phyloP scores from a whole-genome alignment of 2,797 vertebrate genomes.

The Cynopterus sphinx region DNA sequence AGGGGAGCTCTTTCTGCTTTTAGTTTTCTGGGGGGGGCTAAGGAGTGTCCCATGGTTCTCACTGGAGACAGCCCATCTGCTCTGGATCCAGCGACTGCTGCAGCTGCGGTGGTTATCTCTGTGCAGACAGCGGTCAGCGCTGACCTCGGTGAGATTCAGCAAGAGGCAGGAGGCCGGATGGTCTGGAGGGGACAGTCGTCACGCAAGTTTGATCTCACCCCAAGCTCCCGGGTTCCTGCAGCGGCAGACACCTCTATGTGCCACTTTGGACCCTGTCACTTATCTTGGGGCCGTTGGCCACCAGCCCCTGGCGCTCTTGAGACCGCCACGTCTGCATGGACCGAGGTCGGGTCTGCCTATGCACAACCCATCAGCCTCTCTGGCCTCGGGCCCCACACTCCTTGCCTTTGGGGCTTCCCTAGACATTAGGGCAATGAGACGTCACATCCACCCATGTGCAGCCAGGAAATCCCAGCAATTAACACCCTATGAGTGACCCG shows the following conservation, averaged over 20 bases:
- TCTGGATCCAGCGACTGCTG: neutral
- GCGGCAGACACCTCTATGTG: neutral
- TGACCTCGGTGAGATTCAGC: neutral
- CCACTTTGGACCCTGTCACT: neutral
- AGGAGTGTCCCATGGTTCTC: neutral
- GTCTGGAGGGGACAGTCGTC: neutral
- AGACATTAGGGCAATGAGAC: accelerated
- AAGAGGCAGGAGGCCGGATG: neutral
- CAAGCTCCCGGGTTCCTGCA: accelerated
- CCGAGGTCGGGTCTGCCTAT: neutral
- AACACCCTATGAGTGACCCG: accelerated
- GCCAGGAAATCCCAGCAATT: neutral
- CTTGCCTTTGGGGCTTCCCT: neutral
- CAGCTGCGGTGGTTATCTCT: neutral
- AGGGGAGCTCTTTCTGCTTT: neutral
- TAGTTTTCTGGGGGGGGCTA: neutral
- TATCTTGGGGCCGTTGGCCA: neutral
- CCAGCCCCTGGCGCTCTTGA: neutral
- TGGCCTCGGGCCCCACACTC: accelerated
- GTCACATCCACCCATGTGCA: accelerated
- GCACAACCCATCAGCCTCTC: neutral
- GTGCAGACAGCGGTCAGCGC: accelerated
- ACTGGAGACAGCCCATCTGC: neutral
- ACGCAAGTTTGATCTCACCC: neutral
- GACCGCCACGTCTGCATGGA: neutral